phyloP scores from a whole-genome alignment of 1,140 invertebrate species.

The Antheraea pernyi region DNA sequence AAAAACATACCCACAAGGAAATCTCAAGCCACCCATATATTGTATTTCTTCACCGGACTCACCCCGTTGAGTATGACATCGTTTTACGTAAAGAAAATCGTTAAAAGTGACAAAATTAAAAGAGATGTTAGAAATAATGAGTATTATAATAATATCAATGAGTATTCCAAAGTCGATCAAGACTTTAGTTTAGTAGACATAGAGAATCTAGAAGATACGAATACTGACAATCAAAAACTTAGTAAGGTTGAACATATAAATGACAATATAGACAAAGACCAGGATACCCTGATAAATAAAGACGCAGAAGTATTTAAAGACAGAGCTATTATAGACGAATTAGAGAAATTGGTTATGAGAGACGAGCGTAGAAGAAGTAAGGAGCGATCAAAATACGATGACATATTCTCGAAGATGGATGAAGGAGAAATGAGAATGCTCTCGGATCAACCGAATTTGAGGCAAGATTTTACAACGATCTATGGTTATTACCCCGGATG shows the following conservation, averaged over 20 bases:
- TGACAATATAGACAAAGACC: slow-evolving; percentile 2
- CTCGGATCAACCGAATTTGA: neutral
- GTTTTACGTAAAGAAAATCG: slow-evolving; percentile 75
- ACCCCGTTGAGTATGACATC: slow-evolving; percentile 82
- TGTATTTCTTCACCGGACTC: slow-evolving; percentile 82
- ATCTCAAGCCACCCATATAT: slow-evolving; percentile 81
- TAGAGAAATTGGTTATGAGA: slow-evolving; percentile 36
- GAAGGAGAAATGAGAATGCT: slow-evolving; percentile 62
- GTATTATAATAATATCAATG: slow-evolving; percentile 39
- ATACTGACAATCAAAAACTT: neutral
- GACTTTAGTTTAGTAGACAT: slow-evolving; percentile 19
- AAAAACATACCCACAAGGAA: slow-evolving; percentile 82
- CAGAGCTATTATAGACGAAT: slow-evolving; percentile 27
- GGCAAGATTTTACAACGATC: slow-evolving; percentile 11
- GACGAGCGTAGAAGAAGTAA: slow-evolving; percentile 10
- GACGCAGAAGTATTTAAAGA: slow-evolving; percentile 19
- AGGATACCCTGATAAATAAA: neutral
- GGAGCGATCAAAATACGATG: slow-evolving; percentile 22
- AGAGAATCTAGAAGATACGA: slow-evolving; percentile 25
- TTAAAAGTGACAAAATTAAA: slow-evolving; percentile 16
- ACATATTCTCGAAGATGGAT: slow-evolving; percentile 32
- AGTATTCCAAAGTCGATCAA: slow-evolving; percentile 43
- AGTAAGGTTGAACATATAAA: neutral
- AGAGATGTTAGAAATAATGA: slow-evolving; percentile 20
- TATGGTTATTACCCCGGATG: slow-evolving; percentile 83